These are phyloP conservation scores for Entosphenus tridentatus DNA, from an alignment of 2,113 vertebrate species.

Conservation along the genomic window DNA sequence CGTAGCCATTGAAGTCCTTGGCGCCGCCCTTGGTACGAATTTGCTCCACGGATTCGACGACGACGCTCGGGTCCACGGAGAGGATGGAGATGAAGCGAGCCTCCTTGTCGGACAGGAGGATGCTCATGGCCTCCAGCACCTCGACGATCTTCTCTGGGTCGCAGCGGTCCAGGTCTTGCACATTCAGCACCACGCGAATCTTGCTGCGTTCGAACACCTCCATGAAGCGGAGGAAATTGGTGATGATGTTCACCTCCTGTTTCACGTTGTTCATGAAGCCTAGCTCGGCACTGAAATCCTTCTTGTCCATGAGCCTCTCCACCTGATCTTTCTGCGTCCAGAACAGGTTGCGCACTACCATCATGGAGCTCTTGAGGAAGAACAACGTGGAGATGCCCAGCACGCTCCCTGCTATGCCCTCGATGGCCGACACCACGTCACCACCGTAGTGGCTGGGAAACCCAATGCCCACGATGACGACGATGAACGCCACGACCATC, in stretches of 20 bases:
- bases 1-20: slow-evolving; percentile 32
- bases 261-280: slow-evolving; percentile 77
- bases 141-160: slow-evolving; percentile 43
- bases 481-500: slow-evolving; percentile 11
- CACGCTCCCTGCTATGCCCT: slow-evolving; percentile 21
- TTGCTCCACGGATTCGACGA: slow-evolving; percentile 49
- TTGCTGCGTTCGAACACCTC: slow-evolving; percentile 51
- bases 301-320: slow-evolving; percentile 35
- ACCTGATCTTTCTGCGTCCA: slow-evolving; percentile 43
- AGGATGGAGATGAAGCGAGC: slow-evolving; percentile 67
- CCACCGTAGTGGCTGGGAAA: slow-evolving; percentile 11
- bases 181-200: slow-evolving; percentile 49
- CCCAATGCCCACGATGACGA: slow-evolving; percentile 12
- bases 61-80: slow-evolving; percentile 54
- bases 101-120: slow-evolving; percentile 48
- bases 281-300: slow-evolving; percentile 34
- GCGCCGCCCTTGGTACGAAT: slow-evolving; percentile 32
- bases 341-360: slow-evolving; percentile 37
- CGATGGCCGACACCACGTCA: slow-evolving; percentile 14
- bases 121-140: slow-evolving; percentile 60
- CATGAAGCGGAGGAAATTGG: slow-evolving; percentile 49
- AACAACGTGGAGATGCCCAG: slow-evolving; percentile 35
- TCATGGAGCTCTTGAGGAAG: slow-evolving; percentile 18
- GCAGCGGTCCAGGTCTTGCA: slow-evolving; percentile 55
- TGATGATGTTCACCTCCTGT: slow-evolving; percentile 42